Base-by-base conservation (phyloP, 2,797 vertebrate genomes). In the Hoplostethus mediterraneus region DNA sequence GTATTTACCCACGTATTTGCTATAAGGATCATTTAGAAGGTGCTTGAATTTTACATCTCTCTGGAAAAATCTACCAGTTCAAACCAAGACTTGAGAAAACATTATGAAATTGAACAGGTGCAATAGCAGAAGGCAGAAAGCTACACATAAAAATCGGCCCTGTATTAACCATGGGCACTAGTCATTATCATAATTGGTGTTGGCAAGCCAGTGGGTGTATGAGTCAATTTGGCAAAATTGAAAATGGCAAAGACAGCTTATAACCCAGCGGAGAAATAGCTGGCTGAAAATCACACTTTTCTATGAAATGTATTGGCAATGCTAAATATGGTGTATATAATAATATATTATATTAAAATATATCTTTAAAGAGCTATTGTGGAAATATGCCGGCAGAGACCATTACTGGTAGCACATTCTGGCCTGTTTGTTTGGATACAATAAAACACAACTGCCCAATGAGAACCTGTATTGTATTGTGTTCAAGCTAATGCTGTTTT, bases 391-490 rank as follows among this genome's bases (percentile, higher is more conserved):
- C 28, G 14, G 2, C 49, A 52, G 48, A 44, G 3, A 57, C 13
- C 0, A 7, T 55, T 55, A 53, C 58, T 72, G 31, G 2, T 52
- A 5, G 25, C 28, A 14, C 13, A 48, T 56, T 59, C 25, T 57
- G n/a, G 0, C 3, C 38, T 55, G 53, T 36, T 40, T 30, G 7
- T 60, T 31, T 28, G 14, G 30, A 49, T 25, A 28, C n/a, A 70
- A 42, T 69, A 53, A 77, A 73, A 33, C 3, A 36, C 8, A 53
- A 48, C n/a, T 56, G 48, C 45, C 28, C 66, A 47, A 67, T 69
- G 16, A 62, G 56, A 75, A 55, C 17, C 36, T 58, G 33, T 30
- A 11, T 75, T 17, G 3, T 67, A 8, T 73, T 17, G 6, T 67
- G 49, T 55, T 71, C 33, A 44, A 56, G 42, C 21, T 54, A 38